Percentiles rank a stretch among this genome's conserved stretches.
Conservation (phyloP, 2,888 invertebrate genomes). For the Cerceris ruficornis region DNA sequence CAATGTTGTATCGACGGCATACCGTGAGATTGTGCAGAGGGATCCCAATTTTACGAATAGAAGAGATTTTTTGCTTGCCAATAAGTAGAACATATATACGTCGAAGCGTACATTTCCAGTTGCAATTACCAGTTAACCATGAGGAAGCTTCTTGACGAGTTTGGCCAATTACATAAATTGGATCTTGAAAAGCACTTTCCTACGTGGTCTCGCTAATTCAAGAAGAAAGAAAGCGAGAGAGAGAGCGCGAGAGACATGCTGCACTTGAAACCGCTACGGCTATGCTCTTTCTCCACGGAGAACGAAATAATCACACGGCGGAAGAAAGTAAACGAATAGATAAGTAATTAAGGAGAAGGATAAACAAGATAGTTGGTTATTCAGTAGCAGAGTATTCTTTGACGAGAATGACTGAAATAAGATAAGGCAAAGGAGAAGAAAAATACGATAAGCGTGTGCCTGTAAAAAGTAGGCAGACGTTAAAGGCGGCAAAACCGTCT, state of each 20-base stretch:
- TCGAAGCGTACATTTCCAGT: neutral
- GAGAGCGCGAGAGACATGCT: neutral
- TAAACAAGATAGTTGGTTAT: neutral
- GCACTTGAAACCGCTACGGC: too few relatives aligned
- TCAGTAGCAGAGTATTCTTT: neutral
- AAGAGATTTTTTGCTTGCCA: too few relatives aligned
- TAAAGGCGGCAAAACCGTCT: conserved; percentile 8
- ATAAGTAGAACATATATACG: neutral
- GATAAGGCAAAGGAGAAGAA: neutral
- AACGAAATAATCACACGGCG: too few relatives aligned
- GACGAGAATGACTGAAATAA: neutral
- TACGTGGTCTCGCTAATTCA: neutral
- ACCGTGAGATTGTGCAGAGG: too few relatives aligned
- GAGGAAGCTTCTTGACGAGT: neutral
- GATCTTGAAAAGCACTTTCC: conserved; percentile 10
- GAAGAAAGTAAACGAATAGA: too few relatives aligned
- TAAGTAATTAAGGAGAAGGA: neutral
- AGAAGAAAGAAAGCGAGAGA: neutral
- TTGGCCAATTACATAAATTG: conserved; percentile 27
- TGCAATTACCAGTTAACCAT: neutral
- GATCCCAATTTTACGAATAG: too few relatives aligned
- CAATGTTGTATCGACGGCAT: too few relatives aligned
- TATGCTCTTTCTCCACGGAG: too few relatives aligned
- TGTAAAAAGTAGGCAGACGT: conserved; percentile 15
- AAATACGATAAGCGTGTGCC: conserved; percentile 7